phyloP scores from a whole-genome alignment of 2,888 invertebrate species.

The Allophyes oxyacanthae region DNA sequence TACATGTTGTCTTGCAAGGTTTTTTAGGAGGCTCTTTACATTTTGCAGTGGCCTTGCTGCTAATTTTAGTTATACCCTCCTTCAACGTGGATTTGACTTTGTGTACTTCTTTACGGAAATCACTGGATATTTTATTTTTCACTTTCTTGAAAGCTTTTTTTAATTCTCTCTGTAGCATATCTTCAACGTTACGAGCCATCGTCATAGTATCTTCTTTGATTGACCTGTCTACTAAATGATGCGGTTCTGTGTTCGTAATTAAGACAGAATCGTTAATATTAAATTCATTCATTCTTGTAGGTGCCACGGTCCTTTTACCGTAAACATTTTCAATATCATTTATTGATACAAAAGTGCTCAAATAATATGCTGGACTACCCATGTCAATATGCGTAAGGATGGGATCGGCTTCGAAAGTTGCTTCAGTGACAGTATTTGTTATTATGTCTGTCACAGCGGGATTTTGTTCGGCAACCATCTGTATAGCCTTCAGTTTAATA shows the following conservation, averaged over 20 bases:
- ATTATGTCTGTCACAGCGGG: slow-evolving; percentile 63
- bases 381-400: slow-evolving; percentile 48
- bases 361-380: slow-evolving; percentile 23
- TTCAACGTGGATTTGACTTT: slow-evolving; percentile 52
- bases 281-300: slow-evolving; percentile 12
- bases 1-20: background rate
- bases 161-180: slow-evolving; percentile 63
- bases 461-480: slow-evolving; percentile 61
- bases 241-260: slow-evolving; percentile 28
- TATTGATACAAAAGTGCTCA: slow-evolving; percentile 46
- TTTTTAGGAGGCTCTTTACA: background rate
- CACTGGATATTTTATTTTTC: slow-evolving; percentile 64
- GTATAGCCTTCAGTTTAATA: slow-evolving; percentile 69
- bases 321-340: slow-evolving; percentile 27
- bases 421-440: slow-evolving; percentile 65
- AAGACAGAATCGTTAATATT: slow-evolving; percentile 15
- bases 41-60: slow-evolving; percentile 1
- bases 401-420: slow-evolving; percentile 60
- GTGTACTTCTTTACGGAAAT: slow-evolving; percentile 58
- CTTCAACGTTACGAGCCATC: slow-evolving; percentile 63
- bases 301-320: slow-evolving; percentile 36
- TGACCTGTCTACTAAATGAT: slow-evolving; percentile 58
- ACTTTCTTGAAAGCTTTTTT: slow-evolving; percentile 66
- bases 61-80: slow-evolving; percentile 1
- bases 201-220: slow-evolving; percentile 58